Evolutionary conservation across 2,113 vertebrate species (phyloP), one percentile per base, ranked within the genome.

Genomic region (Paramormyrops kingsleyae): DNA sequence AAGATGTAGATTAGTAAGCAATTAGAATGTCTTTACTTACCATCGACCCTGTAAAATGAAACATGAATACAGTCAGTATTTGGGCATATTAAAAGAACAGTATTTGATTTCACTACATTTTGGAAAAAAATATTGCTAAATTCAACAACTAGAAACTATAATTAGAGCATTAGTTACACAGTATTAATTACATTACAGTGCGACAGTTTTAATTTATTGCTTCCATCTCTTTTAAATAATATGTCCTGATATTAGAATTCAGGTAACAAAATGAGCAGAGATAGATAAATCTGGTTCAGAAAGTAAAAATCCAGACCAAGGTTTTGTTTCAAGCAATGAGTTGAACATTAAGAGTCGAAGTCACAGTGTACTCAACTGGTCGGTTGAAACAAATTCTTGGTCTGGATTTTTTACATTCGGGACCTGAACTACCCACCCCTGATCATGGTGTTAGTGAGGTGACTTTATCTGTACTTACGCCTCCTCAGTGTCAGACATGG

Each of bases 401-500:
- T 66, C 3, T 70, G 27, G 9, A 70, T 70, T 13, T 31, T 56
- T 70, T 5, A 31, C 62, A 31, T 31, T 70, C 9, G 13, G 62
- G 62, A 70, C n/a, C 59, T 66, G 59, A 66, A 27, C 3, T 70
- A 70, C 31, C 62, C 62, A 70, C 62, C 10, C n/a, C 27, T 70
- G 27, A 70, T 70, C 31, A 70, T 70, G 27, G 12, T 27, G 9
- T 12, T 44, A n/a, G n/a, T 52, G 27, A 83, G 47, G 46, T 27
- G 21, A 80, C 19, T 35, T 47, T 87, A 19, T 35, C 52, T 19
- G n/a, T 94, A 98, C 98, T 98, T 96, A 99, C 98, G 96, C 96
- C 93, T 99, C 98, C 92, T 99, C 97, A 7, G 96, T 96, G 95
- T 99, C 98, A 92, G 98, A 98, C 98, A 99, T 99, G 96, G 91